phyloP scores from a whole-genome alignment of 35 echinoderm and acorn worm genomes.

The Ptychodera flava region DNA sequence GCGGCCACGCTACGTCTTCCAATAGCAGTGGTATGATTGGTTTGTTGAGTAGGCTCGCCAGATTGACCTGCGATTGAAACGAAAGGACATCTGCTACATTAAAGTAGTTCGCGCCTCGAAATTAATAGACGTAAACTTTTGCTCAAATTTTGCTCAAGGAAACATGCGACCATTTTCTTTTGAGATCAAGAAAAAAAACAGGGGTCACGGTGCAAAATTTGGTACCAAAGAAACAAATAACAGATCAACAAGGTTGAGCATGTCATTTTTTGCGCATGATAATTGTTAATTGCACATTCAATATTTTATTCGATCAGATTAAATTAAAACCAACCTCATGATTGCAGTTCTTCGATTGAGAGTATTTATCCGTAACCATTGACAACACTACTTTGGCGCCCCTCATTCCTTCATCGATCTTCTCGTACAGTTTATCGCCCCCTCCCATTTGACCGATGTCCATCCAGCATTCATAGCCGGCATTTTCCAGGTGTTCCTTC shows the following conservation, averaged over 20 bases:
- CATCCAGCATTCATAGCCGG: conserved; percentile 90
- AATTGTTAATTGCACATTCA: too few species aligned
- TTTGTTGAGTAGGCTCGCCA: conserved; percentile 94
- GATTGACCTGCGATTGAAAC: conserved; percentile 57
- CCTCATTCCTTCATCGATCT: conserved; percentile 94
- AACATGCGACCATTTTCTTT: too few species aligned
- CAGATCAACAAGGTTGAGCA: background rate
- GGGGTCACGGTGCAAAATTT: too few species aligned
- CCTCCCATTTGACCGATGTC: conserved; percentile 99
- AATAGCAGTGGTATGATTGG: conserved; percentile 96
- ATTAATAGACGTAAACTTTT: too few species aligned
- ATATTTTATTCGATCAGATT: background rate
- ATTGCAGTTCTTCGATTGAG: conserved; percentile 91
- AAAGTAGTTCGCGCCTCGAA: background rate
- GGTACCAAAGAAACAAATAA: too few species aligned
- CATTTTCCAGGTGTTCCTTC: conserved; percentile 81
- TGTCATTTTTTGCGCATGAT: too few species aligned
- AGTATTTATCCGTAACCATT: conserved; percentile 89
- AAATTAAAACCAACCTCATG: conserved; percentile 58
- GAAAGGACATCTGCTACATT: background rate
- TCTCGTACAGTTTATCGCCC: conserved; percentile 74
- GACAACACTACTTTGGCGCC: conserved; percentile 82
- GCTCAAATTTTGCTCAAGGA: too few species aligned
- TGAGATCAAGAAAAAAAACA: too few species aligned
- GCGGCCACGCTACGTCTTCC: conserved; percentile 78